Percentiles rank a stretch among this genome's conserved stretches.
These are phyloP conservation scores for Ornithoptera priamus DNA, from an alignment of 2,888 invertebrate species.

Conservation along the genomic window DNA sequence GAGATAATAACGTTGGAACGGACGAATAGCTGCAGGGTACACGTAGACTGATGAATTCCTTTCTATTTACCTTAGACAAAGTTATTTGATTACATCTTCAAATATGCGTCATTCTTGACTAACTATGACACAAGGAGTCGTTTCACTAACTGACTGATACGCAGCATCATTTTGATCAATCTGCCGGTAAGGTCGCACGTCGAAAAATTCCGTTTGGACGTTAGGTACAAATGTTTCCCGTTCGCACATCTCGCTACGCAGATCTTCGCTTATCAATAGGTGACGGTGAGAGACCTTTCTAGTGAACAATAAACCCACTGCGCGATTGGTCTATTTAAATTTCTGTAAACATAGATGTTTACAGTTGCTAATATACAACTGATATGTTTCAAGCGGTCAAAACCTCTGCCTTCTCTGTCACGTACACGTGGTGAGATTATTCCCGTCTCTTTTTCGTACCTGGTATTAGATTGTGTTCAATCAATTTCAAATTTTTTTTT, in stretches of 20 bases:
- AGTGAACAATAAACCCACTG: conserved; percentile 28
- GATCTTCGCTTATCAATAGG: conserved; percentile 32
- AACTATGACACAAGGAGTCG: conserved; percentile 2
- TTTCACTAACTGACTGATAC: conserved; percentile 3
- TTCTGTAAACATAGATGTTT: conserved; percentile 34
- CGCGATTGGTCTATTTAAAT: conserved; percentile 28
- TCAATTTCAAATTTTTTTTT: conserved; percentile 13
- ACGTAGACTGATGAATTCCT: conserved; percentile 7
- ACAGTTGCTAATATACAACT: conserved; percentile 37
- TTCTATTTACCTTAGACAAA: conserved; percentile 23
- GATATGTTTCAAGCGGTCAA: conserved; percentile 42
- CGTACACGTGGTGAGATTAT: conserved; percentile 24
- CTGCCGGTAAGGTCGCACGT: background rate
- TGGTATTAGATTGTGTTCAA: conserved; percentile 22
- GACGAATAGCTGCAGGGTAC: conserved; percentile 10
- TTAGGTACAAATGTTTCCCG: background rate
- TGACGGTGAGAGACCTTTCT: conserved; percentile 29
- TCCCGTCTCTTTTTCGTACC: conserved; percentile 23
- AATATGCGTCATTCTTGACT: conserved; percentile 16
- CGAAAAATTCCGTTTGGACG: background rate
- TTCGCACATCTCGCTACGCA: conserved; percentile 2
- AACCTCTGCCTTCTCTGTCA: conserved; percentile 37
- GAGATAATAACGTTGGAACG: conserved; percentile 11
- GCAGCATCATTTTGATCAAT: conserved; percentile 3
- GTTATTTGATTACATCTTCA: conserved; percentile 17